A percentile compares a stretch with the other conserved stretches of the same genome.
Evolutionary conservation across 2,113 vertebrate genomes (phyloP).

Genomic region (Pterocles burchelli): DNA sequence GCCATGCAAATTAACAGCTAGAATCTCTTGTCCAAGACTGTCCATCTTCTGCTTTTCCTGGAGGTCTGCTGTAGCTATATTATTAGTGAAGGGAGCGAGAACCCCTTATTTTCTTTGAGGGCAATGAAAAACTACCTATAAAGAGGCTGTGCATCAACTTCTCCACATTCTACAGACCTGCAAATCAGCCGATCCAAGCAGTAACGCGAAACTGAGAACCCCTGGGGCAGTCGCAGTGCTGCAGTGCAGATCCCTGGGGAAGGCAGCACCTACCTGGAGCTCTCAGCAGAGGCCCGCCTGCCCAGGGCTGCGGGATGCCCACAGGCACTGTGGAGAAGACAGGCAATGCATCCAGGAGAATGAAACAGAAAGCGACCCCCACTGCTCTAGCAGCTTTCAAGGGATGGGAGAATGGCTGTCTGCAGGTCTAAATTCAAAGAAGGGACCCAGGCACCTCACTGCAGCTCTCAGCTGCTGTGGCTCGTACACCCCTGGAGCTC

Average conservation of each 20-base stretch:
- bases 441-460: not conserved
- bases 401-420: not conserved
- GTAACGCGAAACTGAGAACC: not conserved
- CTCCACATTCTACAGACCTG: not conserved
- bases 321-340: not conserved
- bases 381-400: not conserved
- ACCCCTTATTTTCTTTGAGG: not conserved
- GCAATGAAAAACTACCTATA: not conserved
- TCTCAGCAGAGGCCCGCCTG: not conserved
- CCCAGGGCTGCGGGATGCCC: not conserved
- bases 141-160: not conserved
- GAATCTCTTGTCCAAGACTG: not conserved
- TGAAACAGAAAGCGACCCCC: fast-evolving
- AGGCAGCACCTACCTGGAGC: not conserved
- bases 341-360: not conserved
- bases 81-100: not conserved
- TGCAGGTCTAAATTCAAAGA: not conserved
- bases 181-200: not conserved
- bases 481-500: not conserved
- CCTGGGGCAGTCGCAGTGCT: not conserved
- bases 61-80: not conserved
- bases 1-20: not conserved
- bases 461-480: not conserved
- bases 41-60: not conserved
- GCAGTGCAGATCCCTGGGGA: not conserved